Conservation (phyloP, 2,797 vertebrate genomes). For the Aerospiza tachiro region DNA sequence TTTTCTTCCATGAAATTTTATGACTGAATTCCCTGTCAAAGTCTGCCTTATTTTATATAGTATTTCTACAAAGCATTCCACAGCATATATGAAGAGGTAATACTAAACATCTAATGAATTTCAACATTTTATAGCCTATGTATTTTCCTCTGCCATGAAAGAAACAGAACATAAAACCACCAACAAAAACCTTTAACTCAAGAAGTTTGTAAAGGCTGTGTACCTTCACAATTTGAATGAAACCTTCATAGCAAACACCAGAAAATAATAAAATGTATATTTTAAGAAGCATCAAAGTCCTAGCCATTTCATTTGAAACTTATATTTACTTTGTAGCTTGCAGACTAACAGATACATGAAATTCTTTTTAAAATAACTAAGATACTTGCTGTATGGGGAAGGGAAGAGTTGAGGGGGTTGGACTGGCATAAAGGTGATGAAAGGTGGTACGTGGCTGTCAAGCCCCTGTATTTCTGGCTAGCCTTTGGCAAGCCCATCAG, state of each 20-base stretch:
- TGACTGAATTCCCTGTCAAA: conserved; percentile 87
- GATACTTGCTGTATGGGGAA: not conserved
- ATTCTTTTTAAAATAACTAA: conserved; percentile 30
- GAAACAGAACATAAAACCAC: not conserved
- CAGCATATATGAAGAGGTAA: conserved; percentile 80
- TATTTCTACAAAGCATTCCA: conserved; percentile 94
- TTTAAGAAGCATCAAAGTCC: conserved; percentile 67
- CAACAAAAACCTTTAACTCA: conserved; percentile 72
- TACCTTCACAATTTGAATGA: conserved; percentile 71
- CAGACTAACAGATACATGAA: not conserved
- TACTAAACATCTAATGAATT: conserved; percentile 84
- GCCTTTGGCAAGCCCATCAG: not conserved
- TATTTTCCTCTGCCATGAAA: conserved; percentile 88
- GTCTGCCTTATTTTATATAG: conserved; percentile 96
- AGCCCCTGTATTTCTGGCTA: not conserved
- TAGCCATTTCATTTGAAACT: conserved; percentile 57
- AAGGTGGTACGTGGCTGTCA: not conserved
- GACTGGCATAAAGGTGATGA: not conserved
- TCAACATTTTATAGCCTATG: conserved; percentile 89
- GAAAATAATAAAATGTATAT: conserved; percentile 75
- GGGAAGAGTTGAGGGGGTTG: not conserved
- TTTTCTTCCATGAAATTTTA: conserved; percentile 81
- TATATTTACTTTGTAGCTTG: not conserved
- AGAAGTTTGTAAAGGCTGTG: conserved; percentile 82
- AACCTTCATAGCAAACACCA: conserved; percentile 66